Percentiles rank a stretch among this genome's conserved stretches.
Evolutionary conservation across 2,888 invertebrate species (phyloP).

Genomic region (Drosophila prostipennis): DNA sequence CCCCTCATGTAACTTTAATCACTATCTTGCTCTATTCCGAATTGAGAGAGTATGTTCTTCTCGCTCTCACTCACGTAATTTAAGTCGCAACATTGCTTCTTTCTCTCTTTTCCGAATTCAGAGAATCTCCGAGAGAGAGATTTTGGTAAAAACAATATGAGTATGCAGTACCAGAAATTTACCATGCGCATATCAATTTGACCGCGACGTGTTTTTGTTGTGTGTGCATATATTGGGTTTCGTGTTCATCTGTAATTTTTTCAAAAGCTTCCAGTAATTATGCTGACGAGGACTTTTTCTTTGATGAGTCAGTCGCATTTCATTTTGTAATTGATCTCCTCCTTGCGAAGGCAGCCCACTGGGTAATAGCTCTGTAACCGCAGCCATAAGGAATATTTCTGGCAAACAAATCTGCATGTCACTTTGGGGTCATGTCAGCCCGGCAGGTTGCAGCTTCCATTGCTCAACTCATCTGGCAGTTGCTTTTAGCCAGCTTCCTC

Average conservation of each 20-base stretch:
- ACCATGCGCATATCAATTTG: too few relatives aligned
- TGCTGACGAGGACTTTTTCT: constrained; percentile 1
- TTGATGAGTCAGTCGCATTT: constrained; percentile 28
- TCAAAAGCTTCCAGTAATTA: constrained; percentile 15
- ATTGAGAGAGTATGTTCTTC: too few relatives aligned
- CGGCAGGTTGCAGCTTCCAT: constrained; percentile 32
- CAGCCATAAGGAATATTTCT: constrained; percentile 51
- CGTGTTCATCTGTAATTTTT: background rate
- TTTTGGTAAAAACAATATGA: too few relatives aligned
- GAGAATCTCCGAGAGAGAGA: too few relatives aligned
- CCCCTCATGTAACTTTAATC: too few relatives aligned
- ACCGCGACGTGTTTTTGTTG: too few relatives aligned
- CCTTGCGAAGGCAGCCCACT: constrained; percentile 7
- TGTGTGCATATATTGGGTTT: too few relatives aligned
- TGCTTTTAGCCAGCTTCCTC: constrained; percentile 36
- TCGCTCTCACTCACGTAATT: too few relatives aligned
- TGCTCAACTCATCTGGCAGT: constrained; percentile 30
- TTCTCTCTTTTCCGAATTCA: too few relatives aligned
- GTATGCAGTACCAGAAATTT: too few relatives aligned
- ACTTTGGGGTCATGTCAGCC: constrained; percentile 35
- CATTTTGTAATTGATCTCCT: constrained; percentile 43
- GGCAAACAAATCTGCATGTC: constrained; percentile 55
- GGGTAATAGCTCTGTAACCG: constrained; percentile 25
- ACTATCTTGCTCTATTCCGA: too few relatives aligned
- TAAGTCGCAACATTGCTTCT: too few relatives aligned